phyloP scores from a whole-genome alignment of 2,888 invertebrate genomes.

The Hemaris fuciformis region DNA sequence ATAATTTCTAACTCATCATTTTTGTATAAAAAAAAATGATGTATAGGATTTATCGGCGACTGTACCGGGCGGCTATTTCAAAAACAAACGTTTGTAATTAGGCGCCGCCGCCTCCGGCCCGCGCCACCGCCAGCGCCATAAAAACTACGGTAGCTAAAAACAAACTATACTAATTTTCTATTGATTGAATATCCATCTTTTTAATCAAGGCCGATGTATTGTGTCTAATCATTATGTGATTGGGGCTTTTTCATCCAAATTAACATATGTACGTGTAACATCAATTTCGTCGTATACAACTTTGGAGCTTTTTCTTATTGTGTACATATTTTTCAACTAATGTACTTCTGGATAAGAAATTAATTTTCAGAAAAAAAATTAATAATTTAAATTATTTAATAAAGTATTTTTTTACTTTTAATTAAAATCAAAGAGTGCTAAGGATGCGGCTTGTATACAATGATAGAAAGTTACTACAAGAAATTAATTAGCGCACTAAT shows the following conservation, averaged over 20 bases:
- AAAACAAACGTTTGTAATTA: conserved; percentile 78
- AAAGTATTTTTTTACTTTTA: neutral
- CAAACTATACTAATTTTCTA: conserved; percentile 57
- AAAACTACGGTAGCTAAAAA: conserved; percentile 62
- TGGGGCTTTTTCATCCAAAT: neutral
- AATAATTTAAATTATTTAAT: too few species aligned
- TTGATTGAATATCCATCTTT: conserved; percentile 56
- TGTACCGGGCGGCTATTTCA: conserved; percentile 66
- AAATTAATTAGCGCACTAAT: neutral
- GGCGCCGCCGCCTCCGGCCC: conserved; percentile 46
- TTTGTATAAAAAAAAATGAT: conserved; percentile 17
- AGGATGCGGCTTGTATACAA: too few species aligned
- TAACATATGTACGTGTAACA: conserved; percentile 2
- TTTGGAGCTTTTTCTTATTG: neutral
- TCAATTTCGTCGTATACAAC: neutral
- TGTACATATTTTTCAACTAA: neutral
- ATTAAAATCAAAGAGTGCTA: too few species aligned
- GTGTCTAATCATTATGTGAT: conserved; percentile 6
- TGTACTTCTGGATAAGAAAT: too few species aligned
- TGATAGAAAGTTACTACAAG: too few species aligned
- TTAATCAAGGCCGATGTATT: conserved; percentile 24
- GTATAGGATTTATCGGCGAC: conserved; percentile 37
- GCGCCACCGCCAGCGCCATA: conserved; percentile 37
- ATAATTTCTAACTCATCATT: conserved; percentile 13
- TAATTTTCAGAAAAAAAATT: too few species aligned